A percentile compares a stretch with the other conserved stretches of the same genome.
Conservation (phyloP, 2,888 invertebrate species). For the Caenorhabditis sinica region DNA sequence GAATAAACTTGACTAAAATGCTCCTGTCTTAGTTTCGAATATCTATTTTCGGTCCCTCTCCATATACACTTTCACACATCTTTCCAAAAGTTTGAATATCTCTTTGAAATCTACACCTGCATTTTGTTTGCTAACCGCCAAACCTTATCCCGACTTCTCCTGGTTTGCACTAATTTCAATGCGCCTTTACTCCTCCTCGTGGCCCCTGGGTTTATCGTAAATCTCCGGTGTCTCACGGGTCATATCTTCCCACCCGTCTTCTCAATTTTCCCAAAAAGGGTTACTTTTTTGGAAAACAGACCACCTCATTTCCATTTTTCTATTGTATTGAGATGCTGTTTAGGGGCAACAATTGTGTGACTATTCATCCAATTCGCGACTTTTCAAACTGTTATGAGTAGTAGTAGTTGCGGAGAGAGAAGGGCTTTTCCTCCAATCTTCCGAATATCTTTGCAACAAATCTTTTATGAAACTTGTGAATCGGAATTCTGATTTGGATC, state of each 20-base stretch:
- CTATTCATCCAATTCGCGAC: constrained; percentile 63
- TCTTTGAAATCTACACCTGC: constrained; percentile 22
- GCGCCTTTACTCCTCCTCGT: neutral
- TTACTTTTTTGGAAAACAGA: constrained; percentile 62
- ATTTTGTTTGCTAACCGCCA: constrained; percentile 42
- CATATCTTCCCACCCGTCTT: constrained; percentile 38
- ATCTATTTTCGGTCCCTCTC: no score
- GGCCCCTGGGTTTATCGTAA: constrained; percentile 46
- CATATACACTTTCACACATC: neutral
- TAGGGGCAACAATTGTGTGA: constrained; percentile 23
- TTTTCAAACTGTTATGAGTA: constrained; percentile 65
- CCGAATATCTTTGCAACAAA: constrained; percentile 24
- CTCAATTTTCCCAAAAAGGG: constrained; percentile 45
- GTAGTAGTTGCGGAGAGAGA: neutral
- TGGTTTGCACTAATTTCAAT: constrained; percentile 62
- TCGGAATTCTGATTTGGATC: constrained; percentile 5
- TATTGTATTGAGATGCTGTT: constrained; percentile 14
- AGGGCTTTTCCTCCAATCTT: neutral
- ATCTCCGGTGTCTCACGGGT: constrained; percentile 63
- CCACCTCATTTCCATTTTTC: constrained; percentile 61
- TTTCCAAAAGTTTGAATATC: constrained; percentile 25
- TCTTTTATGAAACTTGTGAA: constrained; percentile 41
- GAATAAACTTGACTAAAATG: no score
- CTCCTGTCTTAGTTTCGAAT: neutral
- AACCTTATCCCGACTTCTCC: constrained; percentile 32